Conservation (phyloP, 2,888 invertebrate species). For the Pristionchus japonicus region DNA sequence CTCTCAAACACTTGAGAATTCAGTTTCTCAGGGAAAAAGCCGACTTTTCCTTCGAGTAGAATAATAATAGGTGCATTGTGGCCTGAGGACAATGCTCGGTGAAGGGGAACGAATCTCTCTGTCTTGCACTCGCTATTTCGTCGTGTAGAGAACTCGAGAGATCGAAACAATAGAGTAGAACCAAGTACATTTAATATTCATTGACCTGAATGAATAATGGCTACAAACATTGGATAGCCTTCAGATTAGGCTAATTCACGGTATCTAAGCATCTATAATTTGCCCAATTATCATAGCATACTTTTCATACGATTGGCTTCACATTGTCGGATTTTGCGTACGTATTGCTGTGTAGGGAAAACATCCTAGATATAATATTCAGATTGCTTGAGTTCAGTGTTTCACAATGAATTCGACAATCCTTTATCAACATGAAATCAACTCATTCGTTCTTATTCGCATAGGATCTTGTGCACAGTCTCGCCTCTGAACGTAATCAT, state of each 20-base stretch:
- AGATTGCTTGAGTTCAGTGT: too few relatives aligned
- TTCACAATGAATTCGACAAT: neutral
- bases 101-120: neutral
- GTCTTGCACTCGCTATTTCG: neutral
- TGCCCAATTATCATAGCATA: too few relatives aligned
- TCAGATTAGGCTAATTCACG: too few relatives aligned
- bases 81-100: neutral
- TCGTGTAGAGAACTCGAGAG: neutral
- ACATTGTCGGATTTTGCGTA: too few relatives aligned
- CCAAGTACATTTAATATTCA: neutral
- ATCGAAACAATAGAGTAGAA: neutral
- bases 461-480: constrained; percentile 16
- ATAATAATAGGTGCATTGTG: constrained; percentile 3
- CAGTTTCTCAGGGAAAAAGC: neutral
- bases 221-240: neutral
- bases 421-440: constrained; percentile 10
- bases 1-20: neutral
- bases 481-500: constrained; percentile 5
- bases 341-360: too few relatives aligned
- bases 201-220: neutral
- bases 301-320: too few relatives aligned
- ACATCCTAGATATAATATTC: too few relatives aligned
- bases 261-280: too few relatives aligned
- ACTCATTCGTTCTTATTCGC: neutral
- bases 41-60: neutral